These are phyloP conservation scores for Sebastes cheni DNA, from an alignment of 2,797 vertebrate species.

Conservation along the genomic window DNA sequence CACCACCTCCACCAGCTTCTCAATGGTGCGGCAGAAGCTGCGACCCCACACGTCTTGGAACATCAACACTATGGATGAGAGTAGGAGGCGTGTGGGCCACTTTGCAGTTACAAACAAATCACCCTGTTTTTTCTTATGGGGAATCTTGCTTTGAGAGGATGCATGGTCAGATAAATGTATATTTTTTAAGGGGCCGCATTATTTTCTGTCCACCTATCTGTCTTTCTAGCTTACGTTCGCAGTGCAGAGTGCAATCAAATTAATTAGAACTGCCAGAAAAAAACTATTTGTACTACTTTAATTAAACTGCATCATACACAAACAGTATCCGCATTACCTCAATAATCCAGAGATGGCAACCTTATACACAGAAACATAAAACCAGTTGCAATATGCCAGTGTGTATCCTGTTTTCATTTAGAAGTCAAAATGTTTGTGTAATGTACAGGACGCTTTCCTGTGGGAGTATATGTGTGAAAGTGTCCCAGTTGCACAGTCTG, in stretches of 20 bases:
- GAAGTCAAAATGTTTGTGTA: conserved; percentile 63
- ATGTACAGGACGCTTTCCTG: conserved; percentile 72
- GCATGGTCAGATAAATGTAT: background rate
- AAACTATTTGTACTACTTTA: background rate
- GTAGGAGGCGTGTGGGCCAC: background rate
- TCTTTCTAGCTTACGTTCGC: background rate
- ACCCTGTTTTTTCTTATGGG: background rate
- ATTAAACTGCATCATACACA: conserved; percentile 1
- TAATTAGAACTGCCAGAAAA: background rate
- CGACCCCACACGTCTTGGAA: conserved; percentile 94
- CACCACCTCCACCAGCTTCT: conserved; percentile 91
- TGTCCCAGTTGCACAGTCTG: conserved; percentile 60
- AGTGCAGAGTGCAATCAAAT: background rate
- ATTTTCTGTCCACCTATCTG: background rate
- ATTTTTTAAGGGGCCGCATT: background rate
- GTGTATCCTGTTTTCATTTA: conserved; percentile 70
- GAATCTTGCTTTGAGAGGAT: background rate
- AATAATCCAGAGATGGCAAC: background rate
- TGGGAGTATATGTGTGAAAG: conserved; percentile 79
- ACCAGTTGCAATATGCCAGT: conserved; percentile 33
- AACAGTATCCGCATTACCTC: conserved; percentile 3
- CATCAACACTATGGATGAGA: conserved; percentile 82
- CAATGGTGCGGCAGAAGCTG: conserved; percentile 92
- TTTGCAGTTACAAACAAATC: background rate
- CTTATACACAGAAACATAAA: conserved; percentile 42